Evolutionary conservation across 2,113 vertebrate species (phyloP), one percentile per base, ranked within the genome.

Genomic region (Strigops habroptila): DNA sequence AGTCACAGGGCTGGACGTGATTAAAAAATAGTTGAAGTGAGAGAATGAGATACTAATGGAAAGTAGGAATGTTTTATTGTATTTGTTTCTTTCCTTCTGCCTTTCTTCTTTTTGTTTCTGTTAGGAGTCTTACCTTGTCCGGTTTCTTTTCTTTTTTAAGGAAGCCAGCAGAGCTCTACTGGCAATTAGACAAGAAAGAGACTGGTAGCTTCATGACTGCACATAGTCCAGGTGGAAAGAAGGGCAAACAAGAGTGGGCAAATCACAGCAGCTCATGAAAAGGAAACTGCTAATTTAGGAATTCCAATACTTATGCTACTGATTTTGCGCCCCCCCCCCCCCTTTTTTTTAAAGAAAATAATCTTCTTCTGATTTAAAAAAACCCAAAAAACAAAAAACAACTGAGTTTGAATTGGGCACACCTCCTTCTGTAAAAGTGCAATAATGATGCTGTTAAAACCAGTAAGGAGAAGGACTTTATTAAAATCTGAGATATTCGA

Each of bases 341-440:
- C 6, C 3, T 30, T 9, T 6, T 1, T 10, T 7, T 43, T 27
- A 3, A 2, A 63, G 27, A 23, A 35, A 64, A 53, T 15, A 0
- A 18, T 35, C 7, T 71, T 68, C 64, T 67, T 81, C 7, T 37
- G 39, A 55, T 46, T 18, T 22, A 57, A 57, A n/a, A 27, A 49
- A 78, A 39, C 8, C 8, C 39, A 39, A 39, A 39, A 35, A 55
- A 51, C 2, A 0, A 4, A 31, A 43, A 63, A 82, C 44, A 6
- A 8, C 33, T 39, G 51, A 64, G 18, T 60, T 59, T 69, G 31
- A 57, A 52, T 55, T 73, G 55, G 16, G 31, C 17, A 51, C 7
- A 21, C 46, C 10, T 74, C 15, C 37, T 79, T 49, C 1, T 49
- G 4, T 51, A 21, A 14, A 62, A 51, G 23, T 62, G 17, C 33